Evolutionary conservation across 2,797 vertebrate species (phyloP), one percentile per base, ranked within the genome.

Genomic region (Pteronotus mesoamericanus): DNA sequence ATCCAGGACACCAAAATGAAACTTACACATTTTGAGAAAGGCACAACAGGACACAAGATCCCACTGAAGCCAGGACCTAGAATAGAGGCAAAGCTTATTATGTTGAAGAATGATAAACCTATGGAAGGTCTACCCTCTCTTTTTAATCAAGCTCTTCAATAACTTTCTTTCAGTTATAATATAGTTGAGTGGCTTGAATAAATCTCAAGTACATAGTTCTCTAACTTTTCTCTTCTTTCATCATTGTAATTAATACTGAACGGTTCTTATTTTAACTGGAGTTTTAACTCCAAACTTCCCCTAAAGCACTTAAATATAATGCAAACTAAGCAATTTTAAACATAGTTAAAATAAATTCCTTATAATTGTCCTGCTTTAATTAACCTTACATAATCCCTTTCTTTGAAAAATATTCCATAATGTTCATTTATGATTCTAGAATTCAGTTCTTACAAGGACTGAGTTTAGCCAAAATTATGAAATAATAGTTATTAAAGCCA

Each of bases 221-320:
- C 8, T 89, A 93, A 91, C 9, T 68, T 95, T 39, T 68, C 8
- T 72, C 21, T 11, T 51, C n/a, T 61, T 69, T 93, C n/a, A 74
- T 93, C 37, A 64, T 55, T 51, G 5, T 61, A 95, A 94, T 96
- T 93, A 93, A 94, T 26, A 80, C 51, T 44, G 26, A 90, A 68
- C 8, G 68, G 12, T 15, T 82, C 86, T 83, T 32, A 80, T 91
- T 94, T 79, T 79, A 86, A 93, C 16, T 92, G 94, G 22, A 88
- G 53, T 46, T 94, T 94, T 46, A 93, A 57, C 74, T 89, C 34
- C 86, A 32, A 88, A 84, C 48, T 72, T 42, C 21, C 37, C 51
- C 55, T 61, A 90, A 92, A 95, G 44, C 55, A 57, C 12, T 94
- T 82, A 39, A 91, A 75, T 74, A 16, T 66, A 84, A 77, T 51